phyloP scores from a whole-genome alignment of 2,888 invertebrate genomes.

The Stenoptilia bipunctidactyla region DNA sequence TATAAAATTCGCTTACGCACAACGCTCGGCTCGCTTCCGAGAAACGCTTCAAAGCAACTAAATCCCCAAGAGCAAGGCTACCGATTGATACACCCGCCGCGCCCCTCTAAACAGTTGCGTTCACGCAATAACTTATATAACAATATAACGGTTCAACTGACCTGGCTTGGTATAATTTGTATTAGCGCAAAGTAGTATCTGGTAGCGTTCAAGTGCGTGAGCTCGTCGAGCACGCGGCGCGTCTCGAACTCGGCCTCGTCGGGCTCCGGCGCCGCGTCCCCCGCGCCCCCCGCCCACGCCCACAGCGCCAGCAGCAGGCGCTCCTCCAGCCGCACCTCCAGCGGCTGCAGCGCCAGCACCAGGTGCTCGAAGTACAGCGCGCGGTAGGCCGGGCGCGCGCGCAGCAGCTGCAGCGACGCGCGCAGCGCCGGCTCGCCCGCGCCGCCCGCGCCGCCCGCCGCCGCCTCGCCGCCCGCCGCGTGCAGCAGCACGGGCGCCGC shows the following conservation, averaged over 20 bases:
- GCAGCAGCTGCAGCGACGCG: conserved; percentile 82
- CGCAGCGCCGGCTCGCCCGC: conserved; percentile 74
- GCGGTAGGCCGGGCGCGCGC: conserved; percentile 77
- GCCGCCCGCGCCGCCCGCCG: conserved; percentile 46
- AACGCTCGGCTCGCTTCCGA: too few relatives aligned
- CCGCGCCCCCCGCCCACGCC: conserved; percentile 68
- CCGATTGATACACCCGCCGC: too few relatives aligned
- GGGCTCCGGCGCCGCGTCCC: conserved; percentile 74
- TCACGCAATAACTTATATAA: too few relatives aligned
- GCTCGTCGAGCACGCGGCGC: conserved; percentile 83
- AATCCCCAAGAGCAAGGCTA: too few relatives aligned
- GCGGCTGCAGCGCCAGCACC: conserved; percentile 83
- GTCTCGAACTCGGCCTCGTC: conserved; percentile 87
- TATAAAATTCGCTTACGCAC: too few relatives aligned
- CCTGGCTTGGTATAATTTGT: conserved; percentile 83
- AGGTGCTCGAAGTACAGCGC: conserved; percentile 92
- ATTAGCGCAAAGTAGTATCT: conserved; percentile 90
- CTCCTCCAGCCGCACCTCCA: conserved; percentile 92
- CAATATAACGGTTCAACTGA: conserved; percentile 21
- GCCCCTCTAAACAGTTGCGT: too few relatives aligned
- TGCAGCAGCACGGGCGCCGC: conserved; percentile 88
- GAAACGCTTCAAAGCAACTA: too few relatives aligned
- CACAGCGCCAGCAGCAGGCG: conserved; percentile 57
- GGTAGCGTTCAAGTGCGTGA: conserved; percentile 83
- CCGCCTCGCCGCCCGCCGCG: conserved; percentile 73